Conservation (phyloP, 2,888 invertebrate species). For the Palloptera scutellata region DNA sequence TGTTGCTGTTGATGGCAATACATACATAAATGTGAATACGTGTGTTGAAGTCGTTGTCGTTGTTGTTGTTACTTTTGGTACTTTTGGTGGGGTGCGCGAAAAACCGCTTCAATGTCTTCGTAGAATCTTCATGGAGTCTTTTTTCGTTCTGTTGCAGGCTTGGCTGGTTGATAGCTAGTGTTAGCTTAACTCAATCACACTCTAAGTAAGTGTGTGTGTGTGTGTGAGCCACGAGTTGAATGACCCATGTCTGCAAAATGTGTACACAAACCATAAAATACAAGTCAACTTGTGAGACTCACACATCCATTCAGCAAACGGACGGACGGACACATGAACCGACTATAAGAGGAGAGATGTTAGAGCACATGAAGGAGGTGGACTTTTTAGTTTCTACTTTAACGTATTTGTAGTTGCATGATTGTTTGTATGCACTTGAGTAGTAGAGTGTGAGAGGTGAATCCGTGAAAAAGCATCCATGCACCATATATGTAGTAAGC, state of each 20-base stretch:
- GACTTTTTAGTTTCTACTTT: too few species aligned
- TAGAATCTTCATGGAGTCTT: too few species aligned
- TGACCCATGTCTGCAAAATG: constrained; percentile 60
- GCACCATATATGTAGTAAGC: too few species aligned
- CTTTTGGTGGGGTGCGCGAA: not conserved
- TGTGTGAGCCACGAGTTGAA: constrained; percentile 49
- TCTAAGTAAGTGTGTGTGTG: constrained; percentile 13
- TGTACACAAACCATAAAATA: constrained; percentile 59
- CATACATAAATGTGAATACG: constrained; percentile 14
- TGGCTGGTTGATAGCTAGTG: not conserved
- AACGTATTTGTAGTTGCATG: too few species aligned
- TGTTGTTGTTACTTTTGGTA: constrained; percentile 28
- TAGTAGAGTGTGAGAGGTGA: too few species aligned
- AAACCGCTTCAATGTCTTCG: not conserved
- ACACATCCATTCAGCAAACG: not conserved
- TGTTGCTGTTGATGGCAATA: constrained; percentile 30
- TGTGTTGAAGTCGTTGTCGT: constrained; percentile 38
- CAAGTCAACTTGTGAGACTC: constrained; percentile 43
- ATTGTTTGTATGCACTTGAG: too few species aligned
- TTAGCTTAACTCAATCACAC: not conserved
- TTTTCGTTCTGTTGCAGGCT: not conserved
- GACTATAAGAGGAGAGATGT: too few species aligned
- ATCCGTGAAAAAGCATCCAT: too few species aligned
- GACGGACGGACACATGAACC: too few species aligned
- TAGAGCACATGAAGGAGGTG: too few species aligned